A percentile compares a stretch with the other conserved stretches of the same genome.
These are phyloP conservation scores for Trematomus loennbergii DNA, from an alignment of 2,113 vertebrate species.

Conservation along the genomic window DNA sequence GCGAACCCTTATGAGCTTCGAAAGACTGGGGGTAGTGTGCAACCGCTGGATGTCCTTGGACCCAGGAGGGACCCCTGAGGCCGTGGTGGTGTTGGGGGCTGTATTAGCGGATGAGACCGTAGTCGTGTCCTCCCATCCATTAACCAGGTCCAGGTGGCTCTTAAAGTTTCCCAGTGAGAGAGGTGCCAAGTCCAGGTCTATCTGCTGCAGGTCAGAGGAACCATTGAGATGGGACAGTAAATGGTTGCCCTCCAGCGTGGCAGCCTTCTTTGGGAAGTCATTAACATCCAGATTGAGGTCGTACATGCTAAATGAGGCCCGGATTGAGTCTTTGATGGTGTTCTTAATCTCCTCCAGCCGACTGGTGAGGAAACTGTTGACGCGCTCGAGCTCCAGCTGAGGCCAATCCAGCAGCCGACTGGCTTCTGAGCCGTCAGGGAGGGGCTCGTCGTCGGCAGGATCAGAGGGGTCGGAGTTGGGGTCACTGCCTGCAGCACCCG, in stretches of 20 bases:
- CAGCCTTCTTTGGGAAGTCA: slow-evolving; percentile 94
- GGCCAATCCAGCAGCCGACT: slow-evolving; percentile 94
- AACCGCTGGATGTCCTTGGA: slow-evolving; percentile 89
- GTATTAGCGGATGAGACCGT: slow-evolving; percentile 61
- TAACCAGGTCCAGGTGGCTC: slow-evolving; percentile 88
- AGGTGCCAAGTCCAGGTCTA: slow-evolving; percentile 94
- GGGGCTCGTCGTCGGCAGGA: slow-evolving; percentile 68
- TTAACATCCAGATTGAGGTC: slow-evolving; percentile 96
- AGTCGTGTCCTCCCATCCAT: slow-evolving; percentile 79
- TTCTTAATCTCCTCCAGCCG: slow-evolving; percentile 98
- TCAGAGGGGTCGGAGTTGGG: slow-evolving; percentile 74
- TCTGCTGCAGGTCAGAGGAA: slow-evolving; percentile 92
- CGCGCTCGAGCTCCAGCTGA: slow-evolving; percentile 92
- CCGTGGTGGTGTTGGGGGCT: slow-evolving; percentile 20
- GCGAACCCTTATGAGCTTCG: slow-evolving; percentile 93
- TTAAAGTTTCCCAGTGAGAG: slow-evolving; percentile 92
- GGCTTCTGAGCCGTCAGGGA: slow-evolving; percentile 77
- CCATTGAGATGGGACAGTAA: slow-evolving; percentile 92
- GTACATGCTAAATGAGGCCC: slow-evolving; percentile 94
- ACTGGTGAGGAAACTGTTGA: slow-evolving; percentile 97
- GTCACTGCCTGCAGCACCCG: slow-evolving; percentile 76
- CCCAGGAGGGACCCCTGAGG: slow-evolving; percentile 55
- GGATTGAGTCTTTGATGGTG: slow-evolving; percentile 97
- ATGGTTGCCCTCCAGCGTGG: slow-evolving; percentile 91
- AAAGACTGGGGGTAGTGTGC: slow-evolving; percentile 90